Conservation (phyloP, 2,888 invertebrate genomes). For the Teinopalpus imperialis region DNA sequence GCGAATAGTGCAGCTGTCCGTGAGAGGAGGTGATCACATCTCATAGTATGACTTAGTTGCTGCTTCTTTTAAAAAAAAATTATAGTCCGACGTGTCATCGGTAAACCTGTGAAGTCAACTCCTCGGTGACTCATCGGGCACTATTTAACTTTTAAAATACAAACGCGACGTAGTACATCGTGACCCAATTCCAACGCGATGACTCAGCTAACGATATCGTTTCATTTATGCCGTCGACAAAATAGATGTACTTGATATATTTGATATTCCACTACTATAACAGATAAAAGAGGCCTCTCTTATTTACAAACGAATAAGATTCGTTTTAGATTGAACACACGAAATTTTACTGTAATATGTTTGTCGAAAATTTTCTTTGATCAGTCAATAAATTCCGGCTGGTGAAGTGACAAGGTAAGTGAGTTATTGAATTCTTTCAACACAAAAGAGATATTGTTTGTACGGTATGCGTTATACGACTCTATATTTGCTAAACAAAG, state of each 20-base stretch:
- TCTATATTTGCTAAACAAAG: constrained; percentile 7
- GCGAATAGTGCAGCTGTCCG: no score
- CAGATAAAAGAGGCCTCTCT: no score
- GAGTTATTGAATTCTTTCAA: constrained; percentile 30
- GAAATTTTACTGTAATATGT: constrained; percentile 9
- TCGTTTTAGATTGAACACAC: constrained; percentile 1
- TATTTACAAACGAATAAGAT: constrained; percentile 16
- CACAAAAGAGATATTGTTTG: constrained; percentile 22
- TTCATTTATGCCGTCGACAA: constrained; percentile 20
- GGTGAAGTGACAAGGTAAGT: constrained; percentile 28
- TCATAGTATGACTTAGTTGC: no score
- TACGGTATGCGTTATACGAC: constrained; percentile 7
- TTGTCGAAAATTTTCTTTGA: constrained; percentile 34
- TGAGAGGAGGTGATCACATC: no score
- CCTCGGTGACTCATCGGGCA: no score
- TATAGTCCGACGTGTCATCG: no score
- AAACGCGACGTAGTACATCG: constrained; percentile 29
- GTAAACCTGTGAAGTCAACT: no score
- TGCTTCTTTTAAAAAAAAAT: no score
- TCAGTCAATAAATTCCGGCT: constrained; percentile 35
- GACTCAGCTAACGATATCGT: constrained; percentile 34
- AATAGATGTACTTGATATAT: constrained; percentile 19
- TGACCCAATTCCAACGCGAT: constrained; percentile 35
- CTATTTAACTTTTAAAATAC: constrained; percentile 38
- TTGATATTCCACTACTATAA: no score